These are phyloP conservation scores for Apamea anceps DNA, from an alignment of 2,888 invertebrate genomes.

Conservation along the genomic window DNA sequence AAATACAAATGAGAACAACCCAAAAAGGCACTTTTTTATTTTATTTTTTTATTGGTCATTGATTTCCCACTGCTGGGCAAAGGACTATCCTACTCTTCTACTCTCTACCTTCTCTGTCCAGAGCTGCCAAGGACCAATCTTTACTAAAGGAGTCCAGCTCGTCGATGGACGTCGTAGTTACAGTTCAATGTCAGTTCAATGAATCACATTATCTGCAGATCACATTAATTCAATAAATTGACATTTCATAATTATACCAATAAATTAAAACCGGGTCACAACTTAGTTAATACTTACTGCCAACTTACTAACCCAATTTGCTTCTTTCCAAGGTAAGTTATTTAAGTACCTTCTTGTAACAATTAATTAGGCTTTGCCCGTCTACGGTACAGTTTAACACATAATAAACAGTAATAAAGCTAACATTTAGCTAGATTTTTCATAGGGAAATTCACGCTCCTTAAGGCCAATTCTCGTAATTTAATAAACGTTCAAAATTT, in stretches of 20 bases:
- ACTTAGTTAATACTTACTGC: neutral
- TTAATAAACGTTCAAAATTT: no score
- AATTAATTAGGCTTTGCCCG: neutral
- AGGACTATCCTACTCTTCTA: no score
- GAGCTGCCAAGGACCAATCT: no score
- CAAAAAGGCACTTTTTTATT: neutral
- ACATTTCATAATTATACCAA: neutral
- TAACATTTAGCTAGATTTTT: neutral
- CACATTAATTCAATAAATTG: neutral
- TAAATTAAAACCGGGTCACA: neutral
- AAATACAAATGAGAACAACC: neutral
- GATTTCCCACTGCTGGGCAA: no score
- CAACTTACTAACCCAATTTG: constrained; percentile 21
- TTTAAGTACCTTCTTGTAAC: neutral
- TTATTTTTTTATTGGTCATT: no score
- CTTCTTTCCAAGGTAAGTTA: constrained; percentile 1
- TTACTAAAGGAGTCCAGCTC: no score
- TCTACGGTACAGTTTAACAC: constrained; percentile 19
- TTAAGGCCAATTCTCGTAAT: no score
- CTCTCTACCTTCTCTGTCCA: no score
- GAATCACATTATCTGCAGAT: neutral
- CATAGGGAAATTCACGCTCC: neutral
- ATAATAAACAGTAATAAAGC: constrained; percentile 1
- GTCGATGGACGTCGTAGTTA: neutral
- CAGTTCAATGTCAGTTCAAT: neutral